Evolutionary conservation across 2,797 vertebrate species (phyloP), one percentile per base, ranked within the genome.

Genomic region (Leptoclinus maculatus): DNA sequence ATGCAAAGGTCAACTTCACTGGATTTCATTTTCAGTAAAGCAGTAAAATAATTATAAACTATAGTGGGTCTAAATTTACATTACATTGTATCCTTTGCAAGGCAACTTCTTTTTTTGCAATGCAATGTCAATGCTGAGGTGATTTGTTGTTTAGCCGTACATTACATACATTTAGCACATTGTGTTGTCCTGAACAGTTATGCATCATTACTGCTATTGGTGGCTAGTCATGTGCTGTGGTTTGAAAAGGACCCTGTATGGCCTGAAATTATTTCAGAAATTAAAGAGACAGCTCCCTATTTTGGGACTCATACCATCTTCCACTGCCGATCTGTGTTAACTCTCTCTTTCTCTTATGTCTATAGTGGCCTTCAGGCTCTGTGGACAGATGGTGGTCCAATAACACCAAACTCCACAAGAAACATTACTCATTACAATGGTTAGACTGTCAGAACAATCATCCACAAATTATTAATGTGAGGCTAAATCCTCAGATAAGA

Each of bases 371-470:
- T 83, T 23, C 41, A 73, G 85, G 83, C 75, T 72, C 54, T 68
- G 60, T 51, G 71, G 69, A 85, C 88, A 89, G 84, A 88, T 85
- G 80, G 84, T 70, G 60, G 41, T 75, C 74, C 66, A 84, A 58
- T 71, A 85, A 80, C 74, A 84, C 60, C 45, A 78, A 82, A 74
- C 36, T 66, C 21, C 38, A 78, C 49, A 60, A 72, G 41, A 80
- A 85, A 85, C 38, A 82, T 56, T 57, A 63, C 23, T 69, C 45
- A 45, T 75, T 82, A 76, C 47, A 82, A 71, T 45, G 32, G 23
- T 49, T 41, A 23, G 47, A 21, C 29, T 71, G 51, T 64, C 70
- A 53, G 57, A 36, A 27, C n/a, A 57, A 49, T 66, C 64, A 66
- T 27, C 69, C 17, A 69, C 5, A 47, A 56, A 66, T 32, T 7